A percentile compares a stretch with the other conserved stretches of the same genome.
Evolutionary conservation across 2,113 vertebrate genomes (phyloP).

Genomic region (Cebidichthys violaceus): DNA sequence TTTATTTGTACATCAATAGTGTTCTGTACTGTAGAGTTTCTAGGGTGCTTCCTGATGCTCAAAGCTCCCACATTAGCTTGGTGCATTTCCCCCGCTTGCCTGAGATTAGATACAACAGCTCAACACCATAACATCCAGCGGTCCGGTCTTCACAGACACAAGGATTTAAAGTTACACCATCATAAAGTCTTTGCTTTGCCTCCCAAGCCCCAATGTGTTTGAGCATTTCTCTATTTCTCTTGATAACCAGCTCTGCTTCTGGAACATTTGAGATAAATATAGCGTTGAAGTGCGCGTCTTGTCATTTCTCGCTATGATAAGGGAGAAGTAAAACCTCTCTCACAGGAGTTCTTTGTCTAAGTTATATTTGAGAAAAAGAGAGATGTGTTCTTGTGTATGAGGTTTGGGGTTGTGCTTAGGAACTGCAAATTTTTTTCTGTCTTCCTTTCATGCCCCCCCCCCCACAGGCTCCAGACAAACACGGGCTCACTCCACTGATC

Average conservation of each 20-base stretch:
- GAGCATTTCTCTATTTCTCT: background rate
- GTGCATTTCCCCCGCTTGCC: background rate
- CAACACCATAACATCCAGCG: background rate
- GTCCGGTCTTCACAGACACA: background rate
- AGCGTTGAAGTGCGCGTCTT: background rate
- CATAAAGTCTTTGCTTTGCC: background rate
- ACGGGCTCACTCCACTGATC: slow-evolving; percentile 93
- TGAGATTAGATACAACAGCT: background rate
- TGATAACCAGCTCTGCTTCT: background rate
- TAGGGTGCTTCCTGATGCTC: background rate
- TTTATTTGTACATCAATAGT: background rate
- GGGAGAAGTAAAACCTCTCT: background rate
- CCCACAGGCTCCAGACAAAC: slow-evolving; percentile 93
- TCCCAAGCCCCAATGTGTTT: background rate
- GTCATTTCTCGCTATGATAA: slow-evolving; percentile 50
- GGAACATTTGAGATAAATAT: slow-evolving; percentile 45
- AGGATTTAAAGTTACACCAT: background rate
- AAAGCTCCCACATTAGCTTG: background rate
- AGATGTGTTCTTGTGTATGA: slow-evolving; percentile 7
- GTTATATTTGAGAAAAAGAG: slow-evolving; percentile 23
- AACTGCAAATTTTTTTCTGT: background rate
- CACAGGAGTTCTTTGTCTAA: background rate
- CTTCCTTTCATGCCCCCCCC: background rate
- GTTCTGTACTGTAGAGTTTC: background rate
- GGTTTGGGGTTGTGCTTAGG: background rate